Evolutionary conservation across 2,888 invertebrate genomes (phyloP), one percentile per base, ranked within the genome.

Genomic region (Chrysolina oricalcia): DNA sequence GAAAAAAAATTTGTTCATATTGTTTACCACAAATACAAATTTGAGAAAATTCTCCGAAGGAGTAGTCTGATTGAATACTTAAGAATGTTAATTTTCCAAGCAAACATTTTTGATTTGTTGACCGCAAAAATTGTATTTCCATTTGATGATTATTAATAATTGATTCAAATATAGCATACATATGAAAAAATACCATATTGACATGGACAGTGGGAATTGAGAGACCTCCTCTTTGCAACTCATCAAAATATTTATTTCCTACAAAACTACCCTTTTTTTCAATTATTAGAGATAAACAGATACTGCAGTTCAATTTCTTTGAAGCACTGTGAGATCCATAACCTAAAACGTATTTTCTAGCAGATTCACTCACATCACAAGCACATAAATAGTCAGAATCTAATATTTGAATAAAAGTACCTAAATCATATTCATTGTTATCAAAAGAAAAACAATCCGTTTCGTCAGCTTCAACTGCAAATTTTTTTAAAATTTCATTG

Each of bases 181-280:
- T 19, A 63, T 63, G 27, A 63, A 63, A 63, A 63, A 63, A 40
- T 63, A 63, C 40, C 53, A 53, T 53, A 53, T 21, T n/a, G 15
- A 53, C 5, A 63, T 63, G 27, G 21, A 40, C 40, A 6, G 63
- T 63, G 2, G 21, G 9, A 63, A 63, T 63, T 13, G 27, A 23
- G 27, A 63, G 63, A 23, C 27, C 63, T 15, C 9, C 63, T 35
- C 63, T 27, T 23, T 63, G 63, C 27, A 63, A 63, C 2, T 27
- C 40, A 40, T 63, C 63, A 63, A 63, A 63, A 23, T 63, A 63
- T 43, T 53, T 17, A 17, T 53, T 53, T 53, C 53, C 53, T 2
- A 53, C 53, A 53, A 53, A 53, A 53, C 53, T n/a, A 13, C 53
- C 53, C 10, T 11, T 11, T 53, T 53, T 13, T 15, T 53, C 53